Percentiles rank a stretch among this genome's conserved stretches.
Conservation (phyloP, 2,113 vertebrate species). For the Salvelinus namaycush region DNA sequence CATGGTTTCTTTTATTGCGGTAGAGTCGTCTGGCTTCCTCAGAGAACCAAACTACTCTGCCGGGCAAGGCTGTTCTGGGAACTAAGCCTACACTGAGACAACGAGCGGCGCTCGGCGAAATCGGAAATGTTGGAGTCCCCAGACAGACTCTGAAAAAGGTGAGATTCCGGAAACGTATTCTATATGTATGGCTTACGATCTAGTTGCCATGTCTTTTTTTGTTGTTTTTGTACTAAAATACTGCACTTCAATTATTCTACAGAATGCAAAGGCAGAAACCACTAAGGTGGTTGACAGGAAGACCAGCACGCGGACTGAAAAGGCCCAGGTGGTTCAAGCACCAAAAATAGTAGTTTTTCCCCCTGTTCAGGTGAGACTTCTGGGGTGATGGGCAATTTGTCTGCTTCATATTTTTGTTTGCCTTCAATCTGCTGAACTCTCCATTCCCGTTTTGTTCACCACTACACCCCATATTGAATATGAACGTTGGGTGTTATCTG, state of each 20-base stretch:
- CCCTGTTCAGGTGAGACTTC: constrained; percentile 37
- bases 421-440: too few species aligned
- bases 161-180: accelerated
- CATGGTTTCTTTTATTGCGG: background rate
- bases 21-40: constrained; percentile 73
- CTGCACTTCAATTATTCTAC: background rate
- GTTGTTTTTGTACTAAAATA: too few species aligned
- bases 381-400: too few species aligned
- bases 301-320: constrained; percentile 40
- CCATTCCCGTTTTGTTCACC: too few species aligned
- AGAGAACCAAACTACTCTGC: constrained; percentile 69
- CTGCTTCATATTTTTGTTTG: too few species aligned
- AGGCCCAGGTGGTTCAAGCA: constrained; percentile 10
- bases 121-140: constrained; percentile 61
- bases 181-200: background rate
- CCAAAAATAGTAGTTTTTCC: constrained; percentile 26
- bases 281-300: constrained; percentile 54
- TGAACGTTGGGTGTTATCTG: background rate
- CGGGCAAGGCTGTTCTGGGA: constrained; percentile 52
- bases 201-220: background rate
- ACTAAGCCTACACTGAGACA: constrained; percentile 57
- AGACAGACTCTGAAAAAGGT: constrained; percentile 66
- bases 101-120: constrained; percentile 75
- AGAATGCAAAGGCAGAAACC: constrained; percentile 59
- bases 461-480: background rate